Conservation (phyloP, 2,888 invertebrate genomes). For the Phyllotreta striolata region DNA sequence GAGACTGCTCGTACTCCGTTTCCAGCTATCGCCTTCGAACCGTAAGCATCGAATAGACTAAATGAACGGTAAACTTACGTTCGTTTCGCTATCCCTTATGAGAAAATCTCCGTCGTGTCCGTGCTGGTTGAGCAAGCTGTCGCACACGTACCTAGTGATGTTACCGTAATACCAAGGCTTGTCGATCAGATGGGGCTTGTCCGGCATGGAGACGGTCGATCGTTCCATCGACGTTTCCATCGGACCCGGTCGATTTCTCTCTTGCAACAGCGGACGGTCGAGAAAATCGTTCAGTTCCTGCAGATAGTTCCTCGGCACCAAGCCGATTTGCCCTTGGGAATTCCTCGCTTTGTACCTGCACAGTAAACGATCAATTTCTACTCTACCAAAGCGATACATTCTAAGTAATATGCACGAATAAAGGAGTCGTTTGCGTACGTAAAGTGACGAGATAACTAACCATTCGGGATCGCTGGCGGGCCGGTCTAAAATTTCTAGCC, state of each 20-base stretch:
- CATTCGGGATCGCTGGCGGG: conserved; percentile 98
- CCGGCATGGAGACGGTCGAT: conserved; percentile 58
- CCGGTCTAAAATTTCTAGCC: conserved; percentile 94
- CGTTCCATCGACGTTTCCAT: conserved; percentile 59
- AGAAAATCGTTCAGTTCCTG: conserved; percentile 91
- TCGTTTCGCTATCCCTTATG: conserved; percentile 98
- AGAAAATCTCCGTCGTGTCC: conserved; percentile 99
- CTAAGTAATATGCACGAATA: too few species aligned
- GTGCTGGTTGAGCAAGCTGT: conserved; percentile 91
- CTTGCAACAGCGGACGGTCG: conserved; percentile 83
- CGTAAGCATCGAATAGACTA: not conserved
- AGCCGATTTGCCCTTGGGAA: conserved; percentile 88
- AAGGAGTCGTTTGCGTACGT: too few species aligned
- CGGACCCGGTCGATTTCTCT: conserved; percentile 55
- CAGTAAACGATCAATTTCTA: not conserved
- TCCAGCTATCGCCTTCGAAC: too few species aligned
- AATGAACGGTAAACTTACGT: conserved; percentile 72
- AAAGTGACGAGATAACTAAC: conserved; percentile 58
- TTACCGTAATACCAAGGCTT: conserved; percentile 98
- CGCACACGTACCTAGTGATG: conserved; percentile 95
- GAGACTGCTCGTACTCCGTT: too few species aligned
- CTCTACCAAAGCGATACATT: not conserved
- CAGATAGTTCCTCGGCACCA: conserved; percentile 95
- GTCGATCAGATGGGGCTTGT: conserved; percentile 75
- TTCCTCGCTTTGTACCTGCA: conserved; percentile 86